Conservation (phyloP, 2,888 invertebrate species). For the Spilosoma lubricipeda region DNA sequence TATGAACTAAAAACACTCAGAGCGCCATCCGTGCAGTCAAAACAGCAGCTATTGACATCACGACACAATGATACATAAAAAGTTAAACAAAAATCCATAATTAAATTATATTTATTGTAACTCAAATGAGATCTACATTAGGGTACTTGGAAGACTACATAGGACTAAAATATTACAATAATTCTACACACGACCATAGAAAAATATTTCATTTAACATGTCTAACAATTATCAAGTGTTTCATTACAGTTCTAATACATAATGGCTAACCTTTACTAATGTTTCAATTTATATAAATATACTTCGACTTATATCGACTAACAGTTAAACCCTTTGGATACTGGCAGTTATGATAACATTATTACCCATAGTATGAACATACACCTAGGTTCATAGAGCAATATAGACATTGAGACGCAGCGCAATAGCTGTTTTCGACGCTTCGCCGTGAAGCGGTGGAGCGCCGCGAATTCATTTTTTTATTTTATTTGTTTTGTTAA, state of each 20-base stretch:
- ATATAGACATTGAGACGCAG: too few species aligned
- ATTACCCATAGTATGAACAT: neutral
- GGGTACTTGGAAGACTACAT: constrained; percentile 75
- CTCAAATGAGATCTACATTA: constrained; percentile 75
- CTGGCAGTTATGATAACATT: constrained; percentile 7
- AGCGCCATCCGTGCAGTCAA: too few species aligned
- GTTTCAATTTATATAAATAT: constrained; percentile 12
- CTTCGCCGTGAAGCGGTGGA: too few species aligned
- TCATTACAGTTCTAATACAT: constrained; percentile 6
- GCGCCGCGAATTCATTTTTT: too few species aligned
- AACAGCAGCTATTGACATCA: too few species aligned
- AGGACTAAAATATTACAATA: constrained; percentile 46
- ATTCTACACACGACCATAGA: constrained; percentile 44
- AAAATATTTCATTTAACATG: constrained; percentile 44
- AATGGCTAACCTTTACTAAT: constrained; percentile 10
- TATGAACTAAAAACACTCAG: too few species aligned
- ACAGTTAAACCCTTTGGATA: constrained; percentile 19
- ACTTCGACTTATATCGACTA: constrained; percentile 7
- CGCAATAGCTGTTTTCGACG: too few species aligned
- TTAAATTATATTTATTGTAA: constrained; percentile 53
- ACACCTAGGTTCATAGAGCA: neutral
- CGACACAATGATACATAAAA: too few species aligned
- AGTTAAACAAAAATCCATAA: constrained; percentile 14
- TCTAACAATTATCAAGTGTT: constrained; percentile 12
- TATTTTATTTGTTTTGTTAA: too few species aligned